phyloP scores from a whole-genome alignment of 2,888 invertebrate genomes.

The Myathropa florea region DNA sequence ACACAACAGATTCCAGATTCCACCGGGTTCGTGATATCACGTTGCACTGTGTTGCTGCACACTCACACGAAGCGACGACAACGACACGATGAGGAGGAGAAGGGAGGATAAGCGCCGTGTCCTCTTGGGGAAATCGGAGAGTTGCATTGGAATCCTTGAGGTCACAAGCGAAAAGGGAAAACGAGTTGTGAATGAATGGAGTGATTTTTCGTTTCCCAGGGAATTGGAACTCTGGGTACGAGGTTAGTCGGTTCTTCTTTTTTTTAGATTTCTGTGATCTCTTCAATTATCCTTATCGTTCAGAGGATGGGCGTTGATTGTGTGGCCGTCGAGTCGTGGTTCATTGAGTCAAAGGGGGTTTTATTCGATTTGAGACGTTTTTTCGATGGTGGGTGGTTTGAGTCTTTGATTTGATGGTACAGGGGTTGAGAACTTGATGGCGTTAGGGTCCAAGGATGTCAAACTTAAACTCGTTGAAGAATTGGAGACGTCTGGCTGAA shows the following conservation, averaged over 20 bases:
- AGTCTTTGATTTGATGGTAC: neutral
- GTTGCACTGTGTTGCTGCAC: constrained; percentile 1
- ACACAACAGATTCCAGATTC: constrained; percentile 14
- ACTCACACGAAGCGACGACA: neutral
- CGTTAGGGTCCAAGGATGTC: too few species aligned
- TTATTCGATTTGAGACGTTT: neutral
- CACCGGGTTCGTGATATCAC: constrained; percentile 11
- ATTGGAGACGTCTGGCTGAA: too few species aligned
- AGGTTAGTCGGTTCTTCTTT: neutral
- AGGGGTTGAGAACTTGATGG: too few species aligned
- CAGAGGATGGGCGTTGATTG: neutral
- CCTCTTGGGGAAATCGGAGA: neutral
- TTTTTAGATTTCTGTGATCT: neutral
- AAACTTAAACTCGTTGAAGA: too few species aligned
- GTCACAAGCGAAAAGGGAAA: neutral
- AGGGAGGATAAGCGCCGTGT: too few species aligned
- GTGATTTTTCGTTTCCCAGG: neutral
- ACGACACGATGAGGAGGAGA: too few species aligned
- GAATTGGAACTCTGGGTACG: neutral
- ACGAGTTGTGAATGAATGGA: neutral
- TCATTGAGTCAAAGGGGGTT: neutral
- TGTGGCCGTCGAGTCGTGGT: neutral
- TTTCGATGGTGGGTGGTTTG: neutral
- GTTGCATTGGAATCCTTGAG: neutral
- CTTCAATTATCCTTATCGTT: constrained; percentile 19